These are phyloP conservation scores for Hylaea fasciaria DNA, from an alignment of 2,888 invertebrate species.

Conservation along the genomic window DNA sequence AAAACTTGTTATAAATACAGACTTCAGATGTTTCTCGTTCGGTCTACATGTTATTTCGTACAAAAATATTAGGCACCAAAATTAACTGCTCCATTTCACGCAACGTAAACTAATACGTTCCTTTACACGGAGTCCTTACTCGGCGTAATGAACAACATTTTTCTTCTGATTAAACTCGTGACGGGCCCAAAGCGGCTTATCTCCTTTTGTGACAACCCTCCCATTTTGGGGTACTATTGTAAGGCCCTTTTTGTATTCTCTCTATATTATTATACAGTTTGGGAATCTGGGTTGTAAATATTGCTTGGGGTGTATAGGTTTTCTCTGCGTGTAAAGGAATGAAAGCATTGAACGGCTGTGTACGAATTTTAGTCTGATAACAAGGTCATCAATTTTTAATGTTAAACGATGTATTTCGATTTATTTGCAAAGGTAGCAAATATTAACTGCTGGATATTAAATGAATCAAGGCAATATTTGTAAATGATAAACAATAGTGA, in stretches of 20 bases:
- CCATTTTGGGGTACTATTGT: constrained; percentile 15
- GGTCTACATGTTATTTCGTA: no score
- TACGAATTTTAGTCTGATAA: no score
- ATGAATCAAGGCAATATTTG: no score
- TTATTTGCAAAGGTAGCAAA: no score
- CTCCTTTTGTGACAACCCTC: constrained; percentile 32
- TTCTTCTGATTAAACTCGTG: constrained; percentile 40
- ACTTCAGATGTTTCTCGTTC: no score
- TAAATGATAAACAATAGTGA: no score
- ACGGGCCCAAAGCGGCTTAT: constrained; percentile 23
- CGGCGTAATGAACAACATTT: constrained; percentile 34
- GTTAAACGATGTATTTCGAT: no score
- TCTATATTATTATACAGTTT: constrained; percentile 9
- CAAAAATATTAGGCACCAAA: constrained; percentile 4
- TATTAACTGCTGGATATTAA: no score
- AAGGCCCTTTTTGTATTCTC: constrained; percentile 13
- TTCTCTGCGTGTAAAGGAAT: no score
- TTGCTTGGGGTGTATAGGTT: neutral
- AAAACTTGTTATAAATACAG: no score
- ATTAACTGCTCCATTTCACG: constrained; percentile 13
- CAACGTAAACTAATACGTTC: constrained; percentile 6
- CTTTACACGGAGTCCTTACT: neutral
- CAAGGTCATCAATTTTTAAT: no score
- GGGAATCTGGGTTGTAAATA: neutral
- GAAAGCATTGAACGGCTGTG: no score